phyloP scores from a whole-genome alignment of 2,113 vertebrate species.

The Cyprinodon variegatus region DNA sequence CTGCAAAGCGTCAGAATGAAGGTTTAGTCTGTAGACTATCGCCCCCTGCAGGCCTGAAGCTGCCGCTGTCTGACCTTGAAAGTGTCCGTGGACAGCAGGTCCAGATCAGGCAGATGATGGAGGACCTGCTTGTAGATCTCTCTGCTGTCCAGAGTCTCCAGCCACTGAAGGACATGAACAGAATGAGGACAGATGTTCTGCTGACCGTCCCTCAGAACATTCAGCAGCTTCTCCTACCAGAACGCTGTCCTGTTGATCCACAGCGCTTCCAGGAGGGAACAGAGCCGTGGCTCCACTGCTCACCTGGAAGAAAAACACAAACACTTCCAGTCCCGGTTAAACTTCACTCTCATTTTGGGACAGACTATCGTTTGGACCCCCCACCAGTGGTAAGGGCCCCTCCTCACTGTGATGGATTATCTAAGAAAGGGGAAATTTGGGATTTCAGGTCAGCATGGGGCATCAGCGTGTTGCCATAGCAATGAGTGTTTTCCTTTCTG shows the following conservation, averaged over 20 bases:
- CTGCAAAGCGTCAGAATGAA: conserved; percentile 61
- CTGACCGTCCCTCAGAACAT: background rate
- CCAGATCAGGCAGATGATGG: conserved; percentile 88
- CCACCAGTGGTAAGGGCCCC: too few species aligned
- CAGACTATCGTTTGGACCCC: too few species aligned
- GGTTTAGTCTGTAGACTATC: background rate
- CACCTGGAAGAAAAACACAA: conserved; percentile 66
- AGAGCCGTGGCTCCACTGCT: conserved; percentile 86
- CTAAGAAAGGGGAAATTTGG: too few species aligned
- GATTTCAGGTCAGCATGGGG: too few species aligned
- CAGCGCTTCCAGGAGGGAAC: conserved; percentile 91
- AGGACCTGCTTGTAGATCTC: conserved; percentile 93
- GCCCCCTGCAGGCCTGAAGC: background rate
- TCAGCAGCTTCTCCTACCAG: too few species aligned
- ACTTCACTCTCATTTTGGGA: too few species aligned
- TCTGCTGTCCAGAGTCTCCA: conserved; percentile 90
- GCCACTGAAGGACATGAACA: conserved; percentile 80
- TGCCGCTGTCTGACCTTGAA: conserved; percentile 82
- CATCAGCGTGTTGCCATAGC: too few species aligned
- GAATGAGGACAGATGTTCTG: conserved; percentile 5
- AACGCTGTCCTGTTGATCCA: conserved; percentile 79
- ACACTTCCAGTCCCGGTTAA: background rate
- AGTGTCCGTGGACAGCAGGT: conserved; percentile 81
- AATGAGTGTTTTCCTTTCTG: too few species aligned
- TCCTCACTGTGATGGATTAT: too few species aligned